Percentiles rank a stretch among this genome's conserved stretches.
Conservation (phyloP, 2,888 invertebrate species). For the Muschampia plurimacula region DNA sequence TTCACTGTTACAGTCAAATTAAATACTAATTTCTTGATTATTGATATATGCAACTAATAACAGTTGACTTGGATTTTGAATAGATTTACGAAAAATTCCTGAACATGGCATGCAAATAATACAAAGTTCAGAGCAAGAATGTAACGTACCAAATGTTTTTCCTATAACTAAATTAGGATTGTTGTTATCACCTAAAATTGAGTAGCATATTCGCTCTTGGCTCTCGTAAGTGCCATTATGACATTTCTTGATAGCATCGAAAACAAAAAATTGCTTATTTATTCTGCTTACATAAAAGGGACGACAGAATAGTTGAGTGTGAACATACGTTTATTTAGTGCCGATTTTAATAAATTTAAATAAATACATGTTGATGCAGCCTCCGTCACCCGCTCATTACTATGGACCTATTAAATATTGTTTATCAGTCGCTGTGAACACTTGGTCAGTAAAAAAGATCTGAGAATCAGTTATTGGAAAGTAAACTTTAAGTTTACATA, state of each 20-base stretch:
- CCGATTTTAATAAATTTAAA: conserved; percentile 72
- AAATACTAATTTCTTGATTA: no score
- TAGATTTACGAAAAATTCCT: no score
- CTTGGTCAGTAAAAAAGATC: conserved; percentile 43
- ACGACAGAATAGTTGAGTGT: conserved; percentile 50
- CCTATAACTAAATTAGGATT: no score
- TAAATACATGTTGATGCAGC: conserved; percentile 66
- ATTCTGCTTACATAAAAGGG: conserved; percentile 28
- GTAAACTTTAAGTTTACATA: conserved; percentile 42
- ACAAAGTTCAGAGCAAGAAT: no score
- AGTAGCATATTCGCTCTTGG: background rate
- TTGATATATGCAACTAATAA: no score
- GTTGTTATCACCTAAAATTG: no score
- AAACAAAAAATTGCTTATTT: conserved; percentile 30
- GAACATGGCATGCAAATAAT: no score
- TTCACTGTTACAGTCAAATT: no score
- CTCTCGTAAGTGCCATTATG: background rate
- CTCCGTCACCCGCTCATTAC: conserved; percentile 65
- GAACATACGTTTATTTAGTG: conserved; percentile 61
- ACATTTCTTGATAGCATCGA: background rate
- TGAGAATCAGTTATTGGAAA: conserved; percentile 3
- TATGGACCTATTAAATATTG: conserved; percentile 65
- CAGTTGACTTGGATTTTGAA: no score
- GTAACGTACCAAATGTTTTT: no score
- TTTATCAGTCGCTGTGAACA: conserved; percentile 45